Conservation (phyloP, 2,888 invertebrate species). For the Heliconius ismenius region DNA sequence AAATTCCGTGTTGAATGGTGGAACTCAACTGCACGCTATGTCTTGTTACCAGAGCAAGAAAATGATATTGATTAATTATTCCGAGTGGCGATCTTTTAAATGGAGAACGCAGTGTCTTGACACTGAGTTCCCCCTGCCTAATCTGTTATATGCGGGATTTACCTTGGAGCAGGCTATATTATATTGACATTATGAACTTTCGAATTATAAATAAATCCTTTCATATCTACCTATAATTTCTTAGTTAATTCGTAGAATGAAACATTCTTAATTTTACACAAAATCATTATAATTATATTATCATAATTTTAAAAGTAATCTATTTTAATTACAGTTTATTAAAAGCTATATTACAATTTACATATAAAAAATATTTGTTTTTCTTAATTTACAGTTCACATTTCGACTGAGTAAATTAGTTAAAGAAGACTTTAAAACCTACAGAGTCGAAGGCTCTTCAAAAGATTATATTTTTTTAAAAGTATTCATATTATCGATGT, state of each 20-base stretch:
- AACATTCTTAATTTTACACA: background rate
- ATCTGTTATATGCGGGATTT: no score
- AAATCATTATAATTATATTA: background rate
- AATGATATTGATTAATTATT: background rate
- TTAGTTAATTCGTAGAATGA: background rate
- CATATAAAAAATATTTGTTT: constrained; percentile 64
- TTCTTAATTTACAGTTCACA: constrained; percentile 63
- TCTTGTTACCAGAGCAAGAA: no score
- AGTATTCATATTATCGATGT: no score
- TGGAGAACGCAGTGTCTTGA: no score
- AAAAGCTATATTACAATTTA: constrained; percentile 56
- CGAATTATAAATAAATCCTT: background rate
- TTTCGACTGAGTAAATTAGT: constrained; percentile 59
- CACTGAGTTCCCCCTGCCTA: no score
- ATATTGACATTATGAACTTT: no score
- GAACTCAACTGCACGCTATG: no score
- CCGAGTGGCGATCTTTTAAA: background rate
- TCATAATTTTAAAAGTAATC: constrained; percentile 44
- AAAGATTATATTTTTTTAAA: background rate
- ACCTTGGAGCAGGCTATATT: no score
- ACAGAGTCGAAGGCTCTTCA: constrained; percentile 46
- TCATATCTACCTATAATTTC: background rate
- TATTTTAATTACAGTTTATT: constrained; percentile 57
- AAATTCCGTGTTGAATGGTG: no score
- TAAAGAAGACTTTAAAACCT: constrained; percentile 46